Base-by-base conservation (phyloP, 37 sponge, comb jelly and placozoan species). In the Amphimedon queenslandica region DNA sequence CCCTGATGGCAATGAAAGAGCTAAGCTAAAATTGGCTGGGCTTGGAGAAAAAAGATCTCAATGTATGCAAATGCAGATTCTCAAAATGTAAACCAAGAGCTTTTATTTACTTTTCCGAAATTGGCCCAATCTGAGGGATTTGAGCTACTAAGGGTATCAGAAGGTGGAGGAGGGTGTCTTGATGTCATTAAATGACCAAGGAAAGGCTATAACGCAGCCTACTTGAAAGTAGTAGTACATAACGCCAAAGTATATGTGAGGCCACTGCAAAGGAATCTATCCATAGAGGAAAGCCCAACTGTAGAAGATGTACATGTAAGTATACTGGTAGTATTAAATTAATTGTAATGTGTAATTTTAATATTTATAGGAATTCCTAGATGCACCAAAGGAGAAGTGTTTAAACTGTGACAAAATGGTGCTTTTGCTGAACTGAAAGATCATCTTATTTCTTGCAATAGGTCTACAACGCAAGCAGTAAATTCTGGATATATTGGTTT, bases 91-190 rank as follows among this genome's bases (percentile, higher is more conserved):
- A 21, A 53, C 66, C 3, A 36, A 53, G 25, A 8, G 28, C 4
- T 77, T 51, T 1, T 38, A 5, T 18, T 35, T 34, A 55, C 64
- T 5, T 78, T 69, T 39, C 79, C 79, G 2, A 68, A 78, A 64
- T 28, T 78, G 6, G n/a, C 2, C 1, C 70, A 69, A 8, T 29
- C 42, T 69, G 79, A 70, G 2, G 70, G 71, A 3, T 78, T 58
- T 69, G 79, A 78, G 63, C 70, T 69, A 4, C 23, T 78, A 20
- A 51, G 79, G 27, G 57, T 66, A 30, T 40, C 58, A 10, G 78
- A 77, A 51, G n/a, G n/a, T 8, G 64, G 64, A 31, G 64, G 64
- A 63, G 16, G 16, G 16, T 8, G n/a, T 21, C 64, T 63, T 31
- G n/a, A 23, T 31, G 64, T 10, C 16, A 63, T 63, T 63, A 20